Percentiles rank a stretch among this genome's conserved stretches.
Evolutionary conservation across 2,797 vertebrate species (phyloP).

Genomic region (Malacoraja senta): DNA sequence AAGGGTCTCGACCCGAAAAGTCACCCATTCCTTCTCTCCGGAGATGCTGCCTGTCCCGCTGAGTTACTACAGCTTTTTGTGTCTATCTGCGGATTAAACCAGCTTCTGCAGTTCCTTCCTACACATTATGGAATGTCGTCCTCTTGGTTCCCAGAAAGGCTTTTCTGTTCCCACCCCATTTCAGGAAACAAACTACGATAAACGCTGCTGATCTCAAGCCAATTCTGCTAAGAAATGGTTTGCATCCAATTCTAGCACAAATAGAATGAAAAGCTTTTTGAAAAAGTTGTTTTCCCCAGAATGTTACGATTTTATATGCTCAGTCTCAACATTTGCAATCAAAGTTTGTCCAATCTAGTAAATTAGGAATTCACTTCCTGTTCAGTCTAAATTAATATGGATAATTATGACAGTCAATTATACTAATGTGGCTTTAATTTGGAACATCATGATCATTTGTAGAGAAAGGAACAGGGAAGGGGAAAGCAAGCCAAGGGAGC

Average conservation of each 20-base stretch:
- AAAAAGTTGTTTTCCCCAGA: no score
- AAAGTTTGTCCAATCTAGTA: neutral
- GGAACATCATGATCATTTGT: neutral
- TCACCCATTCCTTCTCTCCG: no score
- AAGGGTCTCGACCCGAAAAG: no score
- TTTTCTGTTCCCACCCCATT: neutral
- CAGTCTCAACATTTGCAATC: neutral
- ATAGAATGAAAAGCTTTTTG: neutral
- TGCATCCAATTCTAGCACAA: neutral
- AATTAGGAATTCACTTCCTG: neutral
- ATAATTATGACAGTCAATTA: neutral
- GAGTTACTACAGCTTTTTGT: no score
- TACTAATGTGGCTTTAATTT: neutral
- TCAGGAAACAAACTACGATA: constrained; percentile 17
- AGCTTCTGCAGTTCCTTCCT: no score
- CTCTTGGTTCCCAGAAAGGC: neutral
- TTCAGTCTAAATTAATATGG: neutral
- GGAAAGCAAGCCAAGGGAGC: no score
- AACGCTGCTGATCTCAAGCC: neutral
- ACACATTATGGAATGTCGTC: constrained; percentile 8
- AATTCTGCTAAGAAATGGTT: constrained; percentile 6
- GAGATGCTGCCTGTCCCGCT: no score
- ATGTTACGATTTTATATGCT: neutral
- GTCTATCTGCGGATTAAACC: no score
- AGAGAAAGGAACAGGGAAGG: neutral